phyloP scores from a whole-genome alignment of 2,888 invertebrate species.

The Flabesymbios commensalis region DNA sequence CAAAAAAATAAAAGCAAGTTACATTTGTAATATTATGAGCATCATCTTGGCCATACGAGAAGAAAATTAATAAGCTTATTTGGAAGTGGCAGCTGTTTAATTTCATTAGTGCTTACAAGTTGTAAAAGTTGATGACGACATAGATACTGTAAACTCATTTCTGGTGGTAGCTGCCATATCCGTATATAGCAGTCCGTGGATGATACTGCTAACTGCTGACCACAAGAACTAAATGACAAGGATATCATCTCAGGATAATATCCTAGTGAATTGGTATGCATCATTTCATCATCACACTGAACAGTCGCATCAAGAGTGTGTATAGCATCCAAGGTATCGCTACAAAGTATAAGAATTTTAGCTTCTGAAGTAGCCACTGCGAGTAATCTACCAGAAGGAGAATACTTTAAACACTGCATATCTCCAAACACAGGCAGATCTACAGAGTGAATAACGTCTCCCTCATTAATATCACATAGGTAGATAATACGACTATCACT shows the following conservation, averaged over 20 bases:
- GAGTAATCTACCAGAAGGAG: background rate
- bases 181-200: background rate
- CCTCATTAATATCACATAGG: too few species aligned
- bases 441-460: background rate
- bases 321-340: background rate
- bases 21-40: too few species aligned
- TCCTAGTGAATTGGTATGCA: background rate
- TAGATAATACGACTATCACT: too few species aligned
- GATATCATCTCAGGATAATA: background rate
- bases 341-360: too few species aligned
- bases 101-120: background rate
- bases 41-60: background rate
- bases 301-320: too few species aligned
- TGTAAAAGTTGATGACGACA: background rate
- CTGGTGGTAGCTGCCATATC: background rate
- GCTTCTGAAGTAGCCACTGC: too few species aligned
- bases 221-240: background rate
- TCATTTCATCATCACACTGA: too few species aligned
- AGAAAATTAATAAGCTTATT: background rate
- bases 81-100: background rate
- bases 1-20: too few species aligned
- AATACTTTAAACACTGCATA: background rate
- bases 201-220: background rate
- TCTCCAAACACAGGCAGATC: background rate
- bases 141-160: background rate